phyloP scores from a whole-genome alignment of 2,797 vertebrate species.

The Danio tinwini region DNA sequence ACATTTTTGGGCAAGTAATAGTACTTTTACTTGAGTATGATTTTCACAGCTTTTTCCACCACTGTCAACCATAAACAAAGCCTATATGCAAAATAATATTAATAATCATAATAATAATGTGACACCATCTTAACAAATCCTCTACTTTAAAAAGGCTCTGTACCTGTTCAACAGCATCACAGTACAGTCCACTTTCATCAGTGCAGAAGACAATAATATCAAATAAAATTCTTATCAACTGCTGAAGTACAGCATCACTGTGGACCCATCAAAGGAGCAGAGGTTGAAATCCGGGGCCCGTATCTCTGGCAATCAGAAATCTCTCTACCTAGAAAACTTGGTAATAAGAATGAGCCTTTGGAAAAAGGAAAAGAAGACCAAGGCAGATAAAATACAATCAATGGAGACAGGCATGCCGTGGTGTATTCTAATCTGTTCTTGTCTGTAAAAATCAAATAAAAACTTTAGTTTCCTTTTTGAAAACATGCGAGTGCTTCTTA shows the following conservation, averaged over 20 bases:
- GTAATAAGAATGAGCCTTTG: constrained; percentile 6
- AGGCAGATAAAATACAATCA: constrained; percentile 10
- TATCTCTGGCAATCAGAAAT: constrained; percentile 61
- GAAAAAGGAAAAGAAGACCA: background rate
- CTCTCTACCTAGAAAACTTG: constrained; percentile 47
- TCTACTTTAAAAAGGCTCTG: background rate
- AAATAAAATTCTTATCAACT: constrained; percentile 56
- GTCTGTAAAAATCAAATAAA: background rate
- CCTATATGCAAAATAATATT: too few relatives aligned
- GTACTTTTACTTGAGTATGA: too few relatives aligned
- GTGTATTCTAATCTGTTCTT: background rate
- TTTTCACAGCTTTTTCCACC: too few relatives aligned
- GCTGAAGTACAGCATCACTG: constrained; percentile 52
- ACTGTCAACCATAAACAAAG: too few relatives aligned
- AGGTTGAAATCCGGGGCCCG: constrained; percentile 47
- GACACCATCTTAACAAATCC: background rate
- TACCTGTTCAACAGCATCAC: background rate
- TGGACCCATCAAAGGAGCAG: constrained; percentile 53
- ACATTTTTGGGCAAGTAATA: too few relatives aligned
- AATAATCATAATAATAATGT: too few relatives aligned
- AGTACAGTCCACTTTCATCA: constrained; percentile 55
- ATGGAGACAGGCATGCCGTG: background rate
- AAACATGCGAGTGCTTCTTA: background rate
- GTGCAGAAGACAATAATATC: constrained; percentile 57
- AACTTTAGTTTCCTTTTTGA: background rate